phyloP scores from a whole-genome alignment of 2,888 invertebrate species.

The Tiphia femorata region DNA sequence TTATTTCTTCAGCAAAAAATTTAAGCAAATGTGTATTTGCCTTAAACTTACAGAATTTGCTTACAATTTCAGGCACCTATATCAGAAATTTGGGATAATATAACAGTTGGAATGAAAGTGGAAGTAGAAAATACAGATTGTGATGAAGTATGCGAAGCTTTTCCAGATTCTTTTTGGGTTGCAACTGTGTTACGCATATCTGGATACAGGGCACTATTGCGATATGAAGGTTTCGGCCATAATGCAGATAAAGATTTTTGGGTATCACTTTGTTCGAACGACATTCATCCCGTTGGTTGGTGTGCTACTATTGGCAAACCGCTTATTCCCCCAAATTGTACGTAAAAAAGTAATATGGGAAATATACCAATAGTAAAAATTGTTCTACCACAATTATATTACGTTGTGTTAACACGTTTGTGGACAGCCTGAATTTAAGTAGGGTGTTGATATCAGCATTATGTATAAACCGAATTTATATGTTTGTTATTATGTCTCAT shows the following conservation, averaged over 20 bases:
- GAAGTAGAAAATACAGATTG: slow-evolving; percentile 93
- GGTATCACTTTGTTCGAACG: slow-evolving; percentile 93
- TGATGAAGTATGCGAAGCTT: slow-evolving; percentile 82
- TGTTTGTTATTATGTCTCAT: too few species aligned
- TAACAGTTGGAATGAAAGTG: slow-evolving; percentile 91
- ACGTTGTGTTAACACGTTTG: background rate
- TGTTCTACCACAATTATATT: too few species aligned
- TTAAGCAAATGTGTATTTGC: background rate
- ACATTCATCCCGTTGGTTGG: slow-evolving; percentile 98
- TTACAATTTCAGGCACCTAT: slow-evolving; percentile 77
- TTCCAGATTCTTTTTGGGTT: slow-evolving; percentile 95
- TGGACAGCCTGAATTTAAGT: too few species aligned
- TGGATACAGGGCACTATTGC: slow-evolving; percentile 85
- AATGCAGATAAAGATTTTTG: slow-evolving; percentile 94
- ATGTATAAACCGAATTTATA: too few species aligned
- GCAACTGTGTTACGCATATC: slow-evolving; percentile 92
- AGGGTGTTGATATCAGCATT: too few species aligned
- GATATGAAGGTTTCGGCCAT: slow-evolving; percentile 94
- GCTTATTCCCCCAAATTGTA: slow-evolving; percentile 90
- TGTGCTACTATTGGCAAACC: slow-evolving; percentile 96
- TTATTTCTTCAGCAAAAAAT: background rate
- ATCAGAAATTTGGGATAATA: slow-evolving; percentile 90
- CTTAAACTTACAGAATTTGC: background rate
- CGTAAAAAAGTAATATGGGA: slow-evolving; percentile 55
- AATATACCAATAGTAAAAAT: too few species aligned